Base-by-base conservation (phyloP, 2,113 vertebrate genomes). In the Mus spicilegus region DNA sequence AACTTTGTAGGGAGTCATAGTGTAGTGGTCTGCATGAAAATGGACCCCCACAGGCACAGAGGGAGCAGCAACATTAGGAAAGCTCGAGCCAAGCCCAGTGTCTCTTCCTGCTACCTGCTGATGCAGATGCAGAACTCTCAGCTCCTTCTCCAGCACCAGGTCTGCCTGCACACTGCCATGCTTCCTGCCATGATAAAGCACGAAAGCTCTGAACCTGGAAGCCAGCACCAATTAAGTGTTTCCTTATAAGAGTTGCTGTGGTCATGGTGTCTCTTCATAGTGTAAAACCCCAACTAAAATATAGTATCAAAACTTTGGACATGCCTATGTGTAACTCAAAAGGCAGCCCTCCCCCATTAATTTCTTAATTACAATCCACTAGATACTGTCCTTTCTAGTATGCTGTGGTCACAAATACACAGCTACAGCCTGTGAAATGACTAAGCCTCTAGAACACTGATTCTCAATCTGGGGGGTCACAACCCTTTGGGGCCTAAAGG, bases 281-380 rank as follows among this genome's bases (percentile, higher is more conserved):
- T 17, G 26, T 9, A 42, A 82, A 61, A 42, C 24, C 81, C 13
- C 16, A 84, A 39, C 78, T n/a, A n/a, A 63, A 7, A 54, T 6
- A 61, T 6, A 67, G 8, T 33, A n/a, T 22, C 51, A 36, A 51
- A 67, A 51, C 65, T 20, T 26, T 87, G 30, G 6, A 87, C 65
- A n/a, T 26, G 65, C 85, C 17, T 86, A 42, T 67, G 65, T 51
- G 36, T 1, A 42, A 58, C 26, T 58, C 36, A 7, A 39, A 76
- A 42, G 69, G 16, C 14, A 2, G 67, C 5, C 1, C 16, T 30
- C 14, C 16, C 0, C n/a, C 11, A 12, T 16, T 30, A 24, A 5
- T 2, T 11, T 49, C 4, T 7, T 33, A 24, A 10, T 4, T 14
- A 61, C 3, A 9, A 24, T 5, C 30, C 28, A 3, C 36, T 36